Base-by-base conservation (phyloP, 2,888 invertebrate genomes). In the Ditylenchus weischeri region DNA sequence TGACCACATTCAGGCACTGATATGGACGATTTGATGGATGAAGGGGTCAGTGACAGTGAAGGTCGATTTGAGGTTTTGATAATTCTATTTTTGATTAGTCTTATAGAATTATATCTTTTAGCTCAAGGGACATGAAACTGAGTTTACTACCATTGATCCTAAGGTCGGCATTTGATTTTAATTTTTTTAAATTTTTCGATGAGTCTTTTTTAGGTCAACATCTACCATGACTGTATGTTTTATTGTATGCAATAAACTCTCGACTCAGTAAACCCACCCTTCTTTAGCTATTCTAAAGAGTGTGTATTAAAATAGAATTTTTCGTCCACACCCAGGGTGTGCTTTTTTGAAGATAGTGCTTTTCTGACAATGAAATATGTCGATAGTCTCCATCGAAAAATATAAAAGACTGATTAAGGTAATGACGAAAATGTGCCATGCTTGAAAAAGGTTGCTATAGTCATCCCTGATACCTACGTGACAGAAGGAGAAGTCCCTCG, bases 1-100 rank as follows among this genome's bases (percentile, higher is more conserved):
- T 2, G 13, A 8, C 43, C 15, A 15, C 15, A 67, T 70, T 64
- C 48, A 75, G 75, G 72, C 10, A 61, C 76, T 35, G 72, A 76
- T 35, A 70, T 77, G 10, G 80, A 80, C 68, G 78, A 79, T 63
- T 71, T 80, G 29, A 74, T 80, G 69, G 79, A 76, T 57, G 78
- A 78, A 65, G 72, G 71, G 35, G 68, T 74, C 54, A 74, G 78
- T 18, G 77, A 80, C 50, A 29, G 36, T 10, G 65, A 71, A 29
- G 80, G 80, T 57, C 68, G 69, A 0, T 80, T 80, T 72, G 72
- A 76, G 54, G 54, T 54, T 21, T 59, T 77, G 58, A 61, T 63
- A 4, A 18, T 50, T 19, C 18, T 6, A 4, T 19, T 4, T 50
- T 50, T 50, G 3, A 50, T 43, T 6, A 43, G 11, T 43, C 43